Evolutionary conservation across 2,797 vertebrate species (phyloP).

Genomic region (Periophthalmus magnuspinnatus): DNA sequence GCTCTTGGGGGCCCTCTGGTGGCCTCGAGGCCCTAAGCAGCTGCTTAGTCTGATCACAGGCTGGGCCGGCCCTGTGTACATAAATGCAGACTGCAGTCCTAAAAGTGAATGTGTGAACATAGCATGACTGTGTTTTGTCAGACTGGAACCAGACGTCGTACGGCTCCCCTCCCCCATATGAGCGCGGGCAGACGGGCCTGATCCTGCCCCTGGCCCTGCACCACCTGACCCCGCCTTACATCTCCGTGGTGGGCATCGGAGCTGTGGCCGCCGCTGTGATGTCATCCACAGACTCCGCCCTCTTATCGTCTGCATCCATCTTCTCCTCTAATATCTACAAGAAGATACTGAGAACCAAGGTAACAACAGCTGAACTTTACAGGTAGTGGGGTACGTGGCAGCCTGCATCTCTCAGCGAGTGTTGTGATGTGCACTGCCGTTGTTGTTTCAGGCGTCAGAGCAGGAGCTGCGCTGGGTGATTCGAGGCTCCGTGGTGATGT

Average conservation of each 20-base stretch:
- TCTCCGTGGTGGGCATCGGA: slow-evolving; percentile 57
- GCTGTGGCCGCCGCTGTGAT: slow-evolving; percentile 61
- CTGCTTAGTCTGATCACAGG: too few species aligned
- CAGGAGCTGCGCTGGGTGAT: slow-evolving; percentile 69
- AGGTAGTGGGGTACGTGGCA: too few species aligned
- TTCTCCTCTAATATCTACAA: slow-evolving; percentile 58
- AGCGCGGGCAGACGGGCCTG: slow-evolving; percentile 41
- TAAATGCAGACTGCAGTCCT: too few species aligned
- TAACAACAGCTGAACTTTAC: background rate
- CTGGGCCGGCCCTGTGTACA: too few species aligned
- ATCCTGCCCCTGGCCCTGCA: slow-evolving; percentile 44
- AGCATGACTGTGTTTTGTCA: slow-evolving; percentile 10
- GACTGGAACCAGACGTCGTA: slow-evolving; percentile 61
- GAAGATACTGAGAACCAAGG: slow-evolving; percentile 49
- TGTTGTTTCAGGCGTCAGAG: slow-evolving; percentile 63
- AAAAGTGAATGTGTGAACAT: background rate
- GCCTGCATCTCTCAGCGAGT: too few species aligned
- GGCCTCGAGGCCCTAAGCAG: too few species aligned
- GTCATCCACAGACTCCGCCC: slow-evolving; percentile 64
- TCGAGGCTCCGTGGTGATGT: slow-evolving; percentile 57
- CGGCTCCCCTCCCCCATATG: slow-evolving; percentile 28
- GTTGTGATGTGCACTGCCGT: too few species aligned
- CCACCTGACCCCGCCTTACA: slow-evolving; percentile 33
- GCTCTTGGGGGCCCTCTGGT: too few species aligned
- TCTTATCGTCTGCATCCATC: slow-evolving; percentile 62